These are phyloP conservation scores for Taurulus bubalis DNA, from an alignment of 2,113 vertebrate species.

Conservation along the genomic window DNA sequence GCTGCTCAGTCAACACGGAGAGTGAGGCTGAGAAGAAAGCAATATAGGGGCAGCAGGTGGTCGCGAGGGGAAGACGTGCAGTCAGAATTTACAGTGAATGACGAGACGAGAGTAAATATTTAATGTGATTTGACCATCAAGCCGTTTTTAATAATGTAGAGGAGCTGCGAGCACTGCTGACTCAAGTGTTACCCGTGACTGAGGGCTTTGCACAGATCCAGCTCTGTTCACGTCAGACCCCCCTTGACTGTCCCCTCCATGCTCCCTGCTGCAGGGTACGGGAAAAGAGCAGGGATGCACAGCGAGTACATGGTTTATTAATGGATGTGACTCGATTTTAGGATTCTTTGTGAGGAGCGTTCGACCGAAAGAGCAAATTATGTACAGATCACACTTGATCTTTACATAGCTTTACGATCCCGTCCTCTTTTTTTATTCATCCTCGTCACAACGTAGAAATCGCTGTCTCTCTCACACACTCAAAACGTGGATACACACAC, in stretches of 20 bases:
- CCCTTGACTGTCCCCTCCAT: constrained; percentile 17
- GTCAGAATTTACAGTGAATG: constrained; percentile 45
- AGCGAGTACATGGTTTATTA: constrained; percentile 80
- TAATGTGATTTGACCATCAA: constrained; percentile 52
- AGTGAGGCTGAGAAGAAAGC: constrained; percentile 17
- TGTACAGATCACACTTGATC: constrained; percentile 32
- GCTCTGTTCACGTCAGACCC: constrained; percentile 32
- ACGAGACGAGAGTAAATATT: constrained; percentile 51
- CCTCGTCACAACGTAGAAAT: background rate
- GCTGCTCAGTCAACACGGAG: constrained; percentile 61
- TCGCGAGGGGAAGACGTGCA: constrained; percentile 15
- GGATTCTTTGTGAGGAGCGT: constrained; percentile 44
- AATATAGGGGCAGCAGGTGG: constrained; percentile 36
- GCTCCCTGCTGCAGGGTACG: constrained; percentile 53
- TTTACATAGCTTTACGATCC: constrained; percentile 13
- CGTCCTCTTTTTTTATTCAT: background rate
- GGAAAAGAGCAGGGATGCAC: constrained; percentile 57
- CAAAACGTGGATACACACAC: background rate
- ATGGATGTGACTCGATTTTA: constrained; percentile 73
- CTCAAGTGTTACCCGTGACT: constrained; percentile 34
- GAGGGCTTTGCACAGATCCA: constrained; percentile 37
- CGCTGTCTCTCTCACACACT: constrained; percentile 1
- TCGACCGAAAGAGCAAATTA: constrained; percentile 50
- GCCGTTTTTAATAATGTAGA: constrained; percentile 45
- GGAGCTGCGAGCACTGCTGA: constrained; percentile 29